A percentile compares a stretch with the other conserved stretches of the same genome.
Evolutionary conservation across 2,113 vertebrate species (phyloP).

Genomic region (Scomber colias): DNA sequence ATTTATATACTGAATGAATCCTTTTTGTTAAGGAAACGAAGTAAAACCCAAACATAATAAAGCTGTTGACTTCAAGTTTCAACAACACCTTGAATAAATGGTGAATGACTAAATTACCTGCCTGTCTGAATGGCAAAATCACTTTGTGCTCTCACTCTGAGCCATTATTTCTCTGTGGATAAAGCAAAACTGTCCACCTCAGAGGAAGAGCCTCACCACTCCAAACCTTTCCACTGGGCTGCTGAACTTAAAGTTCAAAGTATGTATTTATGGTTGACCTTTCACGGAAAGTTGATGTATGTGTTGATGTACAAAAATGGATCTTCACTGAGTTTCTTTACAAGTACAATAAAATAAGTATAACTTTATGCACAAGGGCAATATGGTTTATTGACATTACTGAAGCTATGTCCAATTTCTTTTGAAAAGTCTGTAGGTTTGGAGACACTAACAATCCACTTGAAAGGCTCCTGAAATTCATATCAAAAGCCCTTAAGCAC

Average conservation of each 20-base stretch:
- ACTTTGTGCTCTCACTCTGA: slow-evolving; percentile 15
- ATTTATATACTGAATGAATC: no score
- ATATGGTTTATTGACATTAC: not conserved
- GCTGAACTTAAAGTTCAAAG: slow-evolving; percentile 31
- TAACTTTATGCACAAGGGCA: no score
- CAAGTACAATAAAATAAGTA: not conserved
- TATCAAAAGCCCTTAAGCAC: slow-evolving; percentile 34
- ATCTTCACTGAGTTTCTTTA: not conserved
- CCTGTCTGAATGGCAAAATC: slow-evolving; percentile 15
- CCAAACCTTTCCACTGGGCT: not conserved
- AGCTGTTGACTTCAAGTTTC: slow-evolving; percentile 13
- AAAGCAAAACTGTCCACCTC: slow-evolving; percentile 9
- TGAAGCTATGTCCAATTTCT: not conserved
- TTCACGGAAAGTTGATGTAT: slow-evolving; percentile 8
- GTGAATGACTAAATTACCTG: not conserved
- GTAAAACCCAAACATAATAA: slow-evolving; percentile 7
- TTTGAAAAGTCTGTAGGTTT: not conserved
- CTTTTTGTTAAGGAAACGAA: not conserved
- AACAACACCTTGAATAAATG: not conserved
- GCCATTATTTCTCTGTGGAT: slow-evolving; percentile 13
- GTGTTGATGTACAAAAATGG: not conserved
- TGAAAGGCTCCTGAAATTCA: slow-evolving; percentile 15
- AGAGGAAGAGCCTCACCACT: not conserved
- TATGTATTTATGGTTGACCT: slow-evolving; percentile 23
- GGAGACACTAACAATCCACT: not conserved